phyloP scores from a whole-genome alignment of 2,113 vertebrate genomes.

The Semnornis frantzii region DNA sequence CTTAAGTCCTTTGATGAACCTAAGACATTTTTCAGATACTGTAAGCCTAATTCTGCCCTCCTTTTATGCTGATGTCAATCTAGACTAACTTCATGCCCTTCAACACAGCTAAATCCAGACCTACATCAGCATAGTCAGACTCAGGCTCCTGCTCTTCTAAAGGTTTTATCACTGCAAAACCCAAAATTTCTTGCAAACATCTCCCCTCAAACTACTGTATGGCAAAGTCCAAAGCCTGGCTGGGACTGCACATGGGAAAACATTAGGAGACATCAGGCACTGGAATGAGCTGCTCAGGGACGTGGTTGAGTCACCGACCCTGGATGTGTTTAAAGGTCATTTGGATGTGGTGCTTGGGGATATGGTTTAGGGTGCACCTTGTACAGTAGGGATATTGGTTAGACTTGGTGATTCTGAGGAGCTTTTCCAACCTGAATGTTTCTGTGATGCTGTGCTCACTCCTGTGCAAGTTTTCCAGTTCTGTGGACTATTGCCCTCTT shows the following conservation, averaged over 20 bases:
- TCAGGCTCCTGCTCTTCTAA: background rate
- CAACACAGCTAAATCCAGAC: slow-evolving; percentile 8
- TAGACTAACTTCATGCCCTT: slow-evolving; percentile 38
- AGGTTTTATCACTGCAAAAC: background rate
- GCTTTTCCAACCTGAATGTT: no score
- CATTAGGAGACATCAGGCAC: background rate
- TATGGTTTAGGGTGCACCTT: no score
- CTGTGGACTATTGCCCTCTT: background rate
- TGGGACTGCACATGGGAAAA: rapidly evolving
- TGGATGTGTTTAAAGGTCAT: no score
- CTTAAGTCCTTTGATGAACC: slow-evolving; percentile 46
- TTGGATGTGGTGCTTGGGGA: no score
- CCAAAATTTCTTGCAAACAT: background rate
- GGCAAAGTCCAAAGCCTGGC: background rate
- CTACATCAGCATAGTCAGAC: background rate
- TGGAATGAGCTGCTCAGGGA: no score
- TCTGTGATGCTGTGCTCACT: no score
- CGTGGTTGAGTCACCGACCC: no score
- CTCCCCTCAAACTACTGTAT: background rate
- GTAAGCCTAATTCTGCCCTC: slow-evolving; percentile 44
- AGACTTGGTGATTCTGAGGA: no score
- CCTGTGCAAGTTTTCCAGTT: rapidly evolving
- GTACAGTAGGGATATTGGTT: no score
- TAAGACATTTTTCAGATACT: slow-evolving; percentile 29
- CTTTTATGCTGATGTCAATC: slow-evolving; percentile 13